A percentile compares a stretch with the other conserved stretches of the same genome.
phyloP scores from a whole-genome alignment of 2,797 vertebrate genomes.

The Crocidura indochinensis region DNA sequence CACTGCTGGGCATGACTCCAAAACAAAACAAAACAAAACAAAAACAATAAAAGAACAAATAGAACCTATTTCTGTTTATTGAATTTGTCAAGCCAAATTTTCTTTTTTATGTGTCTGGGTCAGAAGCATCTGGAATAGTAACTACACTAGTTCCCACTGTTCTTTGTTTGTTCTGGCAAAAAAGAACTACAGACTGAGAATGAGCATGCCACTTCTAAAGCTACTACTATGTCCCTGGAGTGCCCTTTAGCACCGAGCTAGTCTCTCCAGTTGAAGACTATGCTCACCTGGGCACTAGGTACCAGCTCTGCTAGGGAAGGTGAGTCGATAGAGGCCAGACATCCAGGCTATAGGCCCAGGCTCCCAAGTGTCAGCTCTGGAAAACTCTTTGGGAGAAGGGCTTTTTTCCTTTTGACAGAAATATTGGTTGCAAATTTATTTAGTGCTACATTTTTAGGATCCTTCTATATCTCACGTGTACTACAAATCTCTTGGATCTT shows the following conservation, averaged over 20 bases:
- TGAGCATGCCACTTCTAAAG: background rate
- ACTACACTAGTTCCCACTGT: conserved; percentile 24
- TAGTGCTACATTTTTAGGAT: background rate
- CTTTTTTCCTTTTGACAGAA: conserved; percentile 29
- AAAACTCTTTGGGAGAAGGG: background rate
- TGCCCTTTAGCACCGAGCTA: background rate
- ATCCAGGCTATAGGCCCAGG: background rate
- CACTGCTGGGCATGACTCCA: too few relatives aligned
- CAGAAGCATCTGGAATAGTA: conserved; percentile 63
- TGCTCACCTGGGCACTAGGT: background rate
- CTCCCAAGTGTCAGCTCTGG: background rate
- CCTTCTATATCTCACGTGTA: background rate
- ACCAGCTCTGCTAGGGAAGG: background rate
- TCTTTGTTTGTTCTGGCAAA: conserved; percentile 60
- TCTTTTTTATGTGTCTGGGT: background rate
- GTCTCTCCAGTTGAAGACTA: background rate
- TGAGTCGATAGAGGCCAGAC: background rate
- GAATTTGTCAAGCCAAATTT: conserved; percentile 63
- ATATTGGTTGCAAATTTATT: conserved; percentile 15
- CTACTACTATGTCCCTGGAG: too few relatives aligned
- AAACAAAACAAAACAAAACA: too few relatives aligned
- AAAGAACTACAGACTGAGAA: conserved; percentile 50
- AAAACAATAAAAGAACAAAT: conserved; percentile 13
- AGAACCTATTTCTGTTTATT: conserved; percentile 42
- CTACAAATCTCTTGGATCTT: conserved; percentile 8